Evolutionary conservation across 2,113 vertebrate species (phyloP).

Genomic region (Polypterus senegalus): DNA sequence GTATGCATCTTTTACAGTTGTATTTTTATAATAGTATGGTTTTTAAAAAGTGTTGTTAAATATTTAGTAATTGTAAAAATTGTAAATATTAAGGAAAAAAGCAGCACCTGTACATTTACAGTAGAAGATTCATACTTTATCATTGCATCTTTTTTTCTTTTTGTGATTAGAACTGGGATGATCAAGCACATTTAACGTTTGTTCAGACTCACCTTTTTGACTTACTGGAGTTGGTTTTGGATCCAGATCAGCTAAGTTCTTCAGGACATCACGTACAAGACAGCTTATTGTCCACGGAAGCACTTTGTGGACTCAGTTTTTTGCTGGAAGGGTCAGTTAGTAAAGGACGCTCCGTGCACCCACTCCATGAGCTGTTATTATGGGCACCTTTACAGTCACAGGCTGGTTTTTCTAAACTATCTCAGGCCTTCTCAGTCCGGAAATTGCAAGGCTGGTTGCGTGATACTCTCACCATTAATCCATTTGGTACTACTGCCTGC

Average conservation of each 20-base stretch:
- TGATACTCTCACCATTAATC: conserved; percentile 55
- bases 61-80: no score
- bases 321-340: conserved; percentile 68
- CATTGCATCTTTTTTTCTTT: conserved; percentile 6
- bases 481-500: conserved; percentile 72
- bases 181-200: conserved; percentile 74
- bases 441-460: conserved; percentile 69
- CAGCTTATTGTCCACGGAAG: conserved; percentile 59
- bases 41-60: no score
- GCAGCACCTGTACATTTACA: no score
- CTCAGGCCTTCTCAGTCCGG: conserved; percentile 57
- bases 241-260: conserved; percentile 64
- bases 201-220: conserved; percentile 66
- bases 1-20: conserved; percentile 30
- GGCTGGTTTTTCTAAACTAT: conserved; percentile 56
- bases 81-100: no score
- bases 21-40: neutral
- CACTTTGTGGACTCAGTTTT: conserved; percentile 61
- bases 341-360: conserved; percentile 38
- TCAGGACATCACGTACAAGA: conserved; percentile 52
- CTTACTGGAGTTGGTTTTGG: conserved; percentile 74
- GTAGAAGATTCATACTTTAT: neutral
- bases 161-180: conserved; percentile 76
- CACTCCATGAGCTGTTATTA: conserved; percentile 65
- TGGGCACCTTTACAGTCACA: conserved; percentile 53